Base-by-base conservation (phyloP, 1,140 invertebrate genomes). In the Anoplophora glabripennis region DNA sequence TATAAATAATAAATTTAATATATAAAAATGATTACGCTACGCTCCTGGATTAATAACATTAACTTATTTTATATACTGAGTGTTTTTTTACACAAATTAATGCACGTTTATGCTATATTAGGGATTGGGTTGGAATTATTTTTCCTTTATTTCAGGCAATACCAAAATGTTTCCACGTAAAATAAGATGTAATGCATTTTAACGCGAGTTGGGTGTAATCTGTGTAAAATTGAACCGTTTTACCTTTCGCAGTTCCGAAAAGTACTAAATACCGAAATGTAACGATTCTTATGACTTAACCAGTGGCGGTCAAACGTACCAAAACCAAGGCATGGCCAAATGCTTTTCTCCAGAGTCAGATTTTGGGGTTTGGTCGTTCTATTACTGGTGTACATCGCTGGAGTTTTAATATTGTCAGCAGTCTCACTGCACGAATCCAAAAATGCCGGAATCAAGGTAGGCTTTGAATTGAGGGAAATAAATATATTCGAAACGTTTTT, bases 391-490 rank as follows among this genome's bases (percentile, higher is more conserved):
- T 83, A 83, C 66, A 72, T 83, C 57, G 75, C 75, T 46, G 80
- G 80, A 37, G 79, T 83, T 11, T 68, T 83, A 11, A 72, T 83
- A 58, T 73, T 83, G 28, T 82, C 82, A 41, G 77, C 81, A 33
- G 76, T 82, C 49, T 81, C 80, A 59, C 70, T 83, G 37, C 79
- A 81, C 58, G 79, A 80, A 55, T 72, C 79, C 48, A 61, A 68
- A 47, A 63, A 46, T 35, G 38, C 7, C 5, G 36, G 41, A 28
- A 37, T 42, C 33, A 48, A 51, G 49, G 33, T 49, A 45, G 48
- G 38, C 18, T 45, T 11, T 9, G 41, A 64, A 57, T 18, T 14
- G 33, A 4, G n/a, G 12, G 4, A 46, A 11, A 21, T n/a, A 15
- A 7, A 15, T 7, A 18, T 11, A 7, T 3, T 11, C 17, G 12